Base-by-base conservation (phyloP, 2,113 vertebrate species). In the Sprattus sprattus region DNA sequence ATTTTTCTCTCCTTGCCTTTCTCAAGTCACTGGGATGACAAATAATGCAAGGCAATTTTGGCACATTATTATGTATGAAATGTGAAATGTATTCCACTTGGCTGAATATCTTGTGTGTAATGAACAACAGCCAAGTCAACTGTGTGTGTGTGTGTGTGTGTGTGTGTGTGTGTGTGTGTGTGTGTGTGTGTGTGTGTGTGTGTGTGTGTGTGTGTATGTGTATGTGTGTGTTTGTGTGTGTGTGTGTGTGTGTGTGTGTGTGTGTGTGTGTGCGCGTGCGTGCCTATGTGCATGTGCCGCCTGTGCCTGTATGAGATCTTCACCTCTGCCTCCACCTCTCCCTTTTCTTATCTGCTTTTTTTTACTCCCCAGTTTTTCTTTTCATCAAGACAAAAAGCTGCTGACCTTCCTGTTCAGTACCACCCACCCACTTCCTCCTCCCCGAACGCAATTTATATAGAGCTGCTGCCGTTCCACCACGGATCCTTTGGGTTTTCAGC, bases 51-150 rank as follows among this genome's bases (percentile, higher is more conserved):
- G 86, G 91, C 90, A 92, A 90, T 90, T 93, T 91, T 92, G 92
- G 89, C 93, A 91, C 89, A 93, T 94, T 94, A 92, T 93, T 93
- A 93, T 94, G 92, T 94, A 92, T 93, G 93, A 92, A 93, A 91
- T 91, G 89, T 91, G 91, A 90, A 93, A 92, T 94, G 86, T 89
- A 91, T 92, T 91, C 91, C 91, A 91, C 87, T 90, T 85, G 84
- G 90, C 91, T 90, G 88, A 91, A 91, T 90, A 91, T 91, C 90
- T 87, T 64, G 85, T 67, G 39, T 91, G 85, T 91, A 92, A 92
- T 91, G 85, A 91, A 83, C 82, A 84, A 87, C 85, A 84, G 81
- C 88, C 89, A 90, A 86, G 85, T 88, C 32, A 88, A 82, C 83
- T 18, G 54, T 20, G 54, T 60, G 54, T 60, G 54, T 60, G 54